Percentiles rank a stretch among this genome's conserved stretches.
These are phyloP conservation scores for Palaemon carinicauda DNA, from an alignment of 1,140 invertebrate genomes.

Conservation along the genomic window DNA sequence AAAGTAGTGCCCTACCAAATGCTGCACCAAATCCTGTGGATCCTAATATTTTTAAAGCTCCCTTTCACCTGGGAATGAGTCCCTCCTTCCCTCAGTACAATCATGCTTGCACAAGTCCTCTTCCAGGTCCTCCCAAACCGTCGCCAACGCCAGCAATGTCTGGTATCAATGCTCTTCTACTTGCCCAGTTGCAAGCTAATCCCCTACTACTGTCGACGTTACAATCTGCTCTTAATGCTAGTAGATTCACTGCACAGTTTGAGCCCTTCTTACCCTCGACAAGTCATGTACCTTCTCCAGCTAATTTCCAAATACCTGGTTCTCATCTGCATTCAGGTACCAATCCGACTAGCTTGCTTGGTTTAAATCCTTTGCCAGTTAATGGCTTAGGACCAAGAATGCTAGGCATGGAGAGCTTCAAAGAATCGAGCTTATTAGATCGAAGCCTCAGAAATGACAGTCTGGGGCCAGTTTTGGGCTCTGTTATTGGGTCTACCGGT, in stretches of 20 bases:
- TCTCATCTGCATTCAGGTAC: neutral
- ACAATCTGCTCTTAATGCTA: neutral
- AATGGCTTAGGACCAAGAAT: neutral
- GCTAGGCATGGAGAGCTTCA: neutral
- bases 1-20: neutral
- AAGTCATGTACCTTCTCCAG: neutral
- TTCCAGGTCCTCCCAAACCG: neutral
- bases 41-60: neutral
- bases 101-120: neutral
- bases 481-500: no score
- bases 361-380: neutral
- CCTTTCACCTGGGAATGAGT: constrained; percentile 43
- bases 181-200: constrained; percentile 40
- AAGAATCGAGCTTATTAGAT: neutral
- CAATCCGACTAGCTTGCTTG: neutral
- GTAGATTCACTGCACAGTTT: neutral
- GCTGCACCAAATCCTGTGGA: neutral
- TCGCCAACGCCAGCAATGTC: neutral
- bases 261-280: neutral
- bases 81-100: constrained; percentile 14
- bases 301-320: neutral
- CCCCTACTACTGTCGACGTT: constrained; percentile 42
- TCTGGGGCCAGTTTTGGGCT: no score
- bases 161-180: constrained; percentile 23
- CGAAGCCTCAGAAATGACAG: no score